Percentiles rank a stretch among this genome's conserved stretches.
These are phyloP conservation scores for Tarsius wallacei DNA, from an alignment of 2,797 vertebrate genomes.

Conservation along the genomic window DNA sequence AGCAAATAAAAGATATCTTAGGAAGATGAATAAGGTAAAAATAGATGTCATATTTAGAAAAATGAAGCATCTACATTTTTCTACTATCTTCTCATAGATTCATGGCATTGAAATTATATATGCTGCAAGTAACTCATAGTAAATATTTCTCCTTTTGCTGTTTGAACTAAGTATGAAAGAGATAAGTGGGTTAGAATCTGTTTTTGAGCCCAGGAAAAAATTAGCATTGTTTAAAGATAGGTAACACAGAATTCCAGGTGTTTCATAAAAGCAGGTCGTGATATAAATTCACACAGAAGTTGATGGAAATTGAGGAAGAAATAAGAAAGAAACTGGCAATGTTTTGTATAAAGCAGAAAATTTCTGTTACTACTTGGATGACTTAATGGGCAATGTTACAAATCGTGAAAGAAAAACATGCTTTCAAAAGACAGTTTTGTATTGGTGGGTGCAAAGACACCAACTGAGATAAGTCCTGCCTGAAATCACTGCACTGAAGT, in stretches of 20 bases:
- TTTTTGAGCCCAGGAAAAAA: background rate
- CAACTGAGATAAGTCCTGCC: background rate
- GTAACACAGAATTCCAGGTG: too few species aligned
- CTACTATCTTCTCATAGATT: background rate
- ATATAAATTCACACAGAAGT: background rate
- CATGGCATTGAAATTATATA: background rate
- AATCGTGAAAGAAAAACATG: background rate
- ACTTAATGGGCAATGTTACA: background rate
- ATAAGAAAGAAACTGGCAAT: rapidly evolving
- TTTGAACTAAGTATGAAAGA: background rate
- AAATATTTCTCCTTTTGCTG: background rate
- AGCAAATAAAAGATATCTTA: background rate
- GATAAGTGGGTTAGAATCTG: background rate
- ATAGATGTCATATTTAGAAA: background rate
- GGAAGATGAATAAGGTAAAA: background rate
- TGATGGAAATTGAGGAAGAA: background rate
- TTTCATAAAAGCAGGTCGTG: rapidly evolving
- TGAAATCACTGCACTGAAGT: background rate
- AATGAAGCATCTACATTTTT: background rate
- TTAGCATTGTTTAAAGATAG: too few species aligned
- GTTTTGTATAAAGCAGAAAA: background rate
- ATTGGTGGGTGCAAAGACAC: rapidly evolving
- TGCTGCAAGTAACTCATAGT: background rate
- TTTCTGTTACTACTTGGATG: too few species aligned
- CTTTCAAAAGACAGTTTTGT: background rate